Base-by-base conservation (phyloP, 2,113 vertebrate genomes). In the Ptilorrhoa leucosticta region DNA sequence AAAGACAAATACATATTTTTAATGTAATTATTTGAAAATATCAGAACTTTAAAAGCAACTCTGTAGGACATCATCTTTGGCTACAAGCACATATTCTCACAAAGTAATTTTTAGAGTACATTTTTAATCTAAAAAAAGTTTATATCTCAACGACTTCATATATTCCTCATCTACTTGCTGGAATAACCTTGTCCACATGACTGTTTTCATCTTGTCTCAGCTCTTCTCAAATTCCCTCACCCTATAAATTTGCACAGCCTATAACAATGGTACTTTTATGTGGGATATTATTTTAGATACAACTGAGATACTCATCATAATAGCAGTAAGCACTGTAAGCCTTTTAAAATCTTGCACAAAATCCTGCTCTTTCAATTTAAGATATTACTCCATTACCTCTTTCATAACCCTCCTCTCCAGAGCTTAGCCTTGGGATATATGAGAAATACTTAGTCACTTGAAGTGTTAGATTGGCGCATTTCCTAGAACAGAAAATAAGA, bases 281-380 rank as follows among this genome's bases (percentile, higher is more conserved):
- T 63, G 33, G 77, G 60, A 28, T 96, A 58, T 94, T 82, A 81
- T 87, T 91, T 87, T 66, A 89, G 60, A 82, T 73, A 64, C 17
- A 45, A 64, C 42, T 54, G 47, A 89, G 51, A 83, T 73, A 89
- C 33, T 82, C 28, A 51, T 54, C 47, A 66, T 64, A 91, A 81
- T 44, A 84, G 35, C 56, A 82, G 39, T 51, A 89, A 95, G 39
- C 47, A 75, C 30, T 23, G 8, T 56, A 81, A 94, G 40, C 51
- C 33, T 71, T 94, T 94, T 51, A 82, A 94, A 89, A 79, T 75
- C 85, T 88, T 82, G 22, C 28, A 73, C 45, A 77, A 95, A 97
- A 86, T 72, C 71, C 54, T 69, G 19, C 31, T 85, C 73, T 83
- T 93, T 86, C 54, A n/a, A 37, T 85, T 87, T 57, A 40, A 60